Base-by-base conservation (phyloP, 1,140 invertebrate genomes). In the Ips typographus region DNA sequence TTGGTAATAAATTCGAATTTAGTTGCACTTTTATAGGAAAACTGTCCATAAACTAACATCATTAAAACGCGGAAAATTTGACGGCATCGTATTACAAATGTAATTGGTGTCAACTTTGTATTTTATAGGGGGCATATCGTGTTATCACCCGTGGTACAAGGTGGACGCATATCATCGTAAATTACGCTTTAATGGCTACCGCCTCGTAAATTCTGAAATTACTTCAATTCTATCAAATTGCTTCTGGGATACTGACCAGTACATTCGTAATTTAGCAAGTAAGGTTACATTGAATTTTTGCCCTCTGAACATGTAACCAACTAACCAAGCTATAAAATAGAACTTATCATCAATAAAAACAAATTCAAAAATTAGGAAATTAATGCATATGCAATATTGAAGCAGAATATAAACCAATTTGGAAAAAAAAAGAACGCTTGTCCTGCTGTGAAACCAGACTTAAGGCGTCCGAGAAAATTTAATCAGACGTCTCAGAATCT, bases 41-140 rank as follows among this genome's bases (percentile, higher is more conserved):
- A 62, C 8, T 62, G 60, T 62, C 60, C 60, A 38, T 62, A 62
- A 62, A 37, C 36, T 49, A 37, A 49, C 43, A 39, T 3, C 60
- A 36, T 22, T 62, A 62, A 62, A 62, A 62, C 39, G 60, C 49
- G 44, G 60, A 41, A 62, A 62, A 62, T n/a, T 62, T 62, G 44
- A 62, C 43, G 60, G 44, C 60, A 62, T 22, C 40, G 40, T 62
- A 43, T 62, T 62, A 41, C 42, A 62, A 62, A 62, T 62, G 60
- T 62, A 62, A 62, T 62, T 62, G 60, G 22, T 42, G 53, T 53
- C 62, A 53, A 64, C 62, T 64, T 64, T 64, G 51, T 64, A 64
- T 39, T 64, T 64, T 53, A 64, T 64, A 22, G 22, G 51, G 51
- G 41, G 52, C 62, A 40, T 64, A 7, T 64, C n/a, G 38, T 40